Evolutionary conservation across 2,888 invertebrate species (phyloP).

Genomic region (Orthosia gracilis): DNA sequence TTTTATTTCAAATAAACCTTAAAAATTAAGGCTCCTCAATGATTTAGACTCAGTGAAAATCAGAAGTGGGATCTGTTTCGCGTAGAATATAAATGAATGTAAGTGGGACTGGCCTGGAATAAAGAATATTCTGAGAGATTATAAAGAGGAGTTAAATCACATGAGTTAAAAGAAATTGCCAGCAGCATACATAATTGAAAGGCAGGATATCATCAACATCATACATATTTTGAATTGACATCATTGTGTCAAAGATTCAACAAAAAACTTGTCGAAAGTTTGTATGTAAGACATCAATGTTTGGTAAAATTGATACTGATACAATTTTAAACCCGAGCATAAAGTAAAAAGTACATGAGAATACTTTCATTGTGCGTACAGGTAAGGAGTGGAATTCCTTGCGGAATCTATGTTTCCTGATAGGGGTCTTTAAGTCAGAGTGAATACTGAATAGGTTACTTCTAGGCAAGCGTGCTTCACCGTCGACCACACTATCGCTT

Average conservation of each 20-base stretch:
- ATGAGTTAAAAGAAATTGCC: not conserved
- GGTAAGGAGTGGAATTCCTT: no score
- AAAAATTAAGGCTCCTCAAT: no score
- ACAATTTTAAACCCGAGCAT: not conserved
- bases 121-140: not conserved
- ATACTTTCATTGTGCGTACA: no score
- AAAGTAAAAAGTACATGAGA: not conserved
- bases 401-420: no score
- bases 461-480: no score
- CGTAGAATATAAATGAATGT: no score
- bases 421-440: no score
- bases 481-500: no score
- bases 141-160: not conserved
- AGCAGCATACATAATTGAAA: not conserved
- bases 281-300: not conserved
- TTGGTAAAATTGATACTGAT: not conserved
- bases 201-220: not conserved
- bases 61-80: not conserved
- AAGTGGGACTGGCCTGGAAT: not conserved
- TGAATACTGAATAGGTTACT: no score
- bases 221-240: not conserved
- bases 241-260: slow-evolving; percentile 13
- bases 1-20: no score
- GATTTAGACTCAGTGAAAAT: not conserved
- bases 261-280: not conserved